Percentiles rank a stretch among this genome's conserved stretches.
Evolutionary conservation across 2,888 invertebrate genomes (phyloP).

Genomic region (Caenorhabditis angaria): DNA sequence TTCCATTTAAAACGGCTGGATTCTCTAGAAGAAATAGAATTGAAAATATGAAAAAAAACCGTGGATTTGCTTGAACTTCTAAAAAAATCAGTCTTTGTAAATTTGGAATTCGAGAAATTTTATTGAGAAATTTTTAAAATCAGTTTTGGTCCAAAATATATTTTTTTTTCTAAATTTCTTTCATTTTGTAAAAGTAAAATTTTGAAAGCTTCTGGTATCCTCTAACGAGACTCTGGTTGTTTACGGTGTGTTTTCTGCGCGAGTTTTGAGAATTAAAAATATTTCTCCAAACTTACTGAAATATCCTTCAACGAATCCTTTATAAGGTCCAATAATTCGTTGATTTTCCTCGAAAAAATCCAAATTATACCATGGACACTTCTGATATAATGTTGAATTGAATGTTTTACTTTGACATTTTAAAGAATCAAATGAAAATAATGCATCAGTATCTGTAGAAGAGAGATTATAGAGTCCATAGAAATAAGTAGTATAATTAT

Average conservation of each 20-base stretch:
- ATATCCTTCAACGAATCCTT: constrained; percentile 30
- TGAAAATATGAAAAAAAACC: too few species aligned
- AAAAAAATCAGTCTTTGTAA: neutral
- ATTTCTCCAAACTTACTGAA: constrained; percentile 16
- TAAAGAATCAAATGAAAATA: neutral
- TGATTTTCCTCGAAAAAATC: constrained; percentile 20
- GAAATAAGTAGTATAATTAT: neutral
- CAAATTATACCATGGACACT: constrained; percentile 36
- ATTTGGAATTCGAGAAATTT: neutral
- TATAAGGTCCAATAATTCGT: constrained; percentile 13
- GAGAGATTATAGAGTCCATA: neutral
- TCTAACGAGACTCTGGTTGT: too few species aligned
- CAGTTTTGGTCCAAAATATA: too few species aligned
- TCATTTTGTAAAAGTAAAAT: too few species aligned
- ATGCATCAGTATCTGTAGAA: neutral
- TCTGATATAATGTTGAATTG: constrained; percentile 26
- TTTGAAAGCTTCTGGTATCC: too few species aligned
- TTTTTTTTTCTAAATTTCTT: too few species aligned
- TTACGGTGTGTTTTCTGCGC: too few species aligned
- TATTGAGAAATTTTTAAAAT: too few species aligned
- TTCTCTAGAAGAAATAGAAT: neutral
- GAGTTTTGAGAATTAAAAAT: too few species aligned
- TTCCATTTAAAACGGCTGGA: constrained; percentile 11
- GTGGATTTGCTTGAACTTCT: too few species aligned
- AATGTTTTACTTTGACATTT: constrained; percentile 19